Evolutionary conservation across 2,888 invertebrate genomes (phyloP).

Genomic region (Drosophila setosimentum): DNA sequence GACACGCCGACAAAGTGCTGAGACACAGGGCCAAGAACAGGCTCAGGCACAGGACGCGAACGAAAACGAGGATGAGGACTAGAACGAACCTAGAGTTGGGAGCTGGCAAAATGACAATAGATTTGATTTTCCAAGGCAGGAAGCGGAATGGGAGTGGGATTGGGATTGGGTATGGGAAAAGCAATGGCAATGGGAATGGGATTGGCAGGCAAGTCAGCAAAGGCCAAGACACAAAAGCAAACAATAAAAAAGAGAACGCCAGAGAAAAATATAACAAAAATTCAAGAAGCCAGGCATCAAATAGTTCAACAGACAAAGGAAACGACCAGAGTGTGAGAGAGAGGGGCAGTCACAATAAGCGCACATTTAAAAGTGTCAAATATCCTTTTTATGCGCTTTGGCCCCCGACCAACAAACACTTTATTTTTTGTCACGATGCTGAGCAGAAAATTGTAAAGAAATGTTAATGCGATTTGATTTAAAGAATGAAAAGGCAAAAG

Average conservation of each 20-base stretch:
- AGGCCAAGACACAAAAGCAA: conserved; percentile 77
- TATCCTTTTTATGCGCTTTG: conserved; percentile 80
- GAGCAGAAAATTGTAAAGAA: conserved; percentile 78
- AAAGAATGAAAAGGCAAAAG: conserved; percentile 72
- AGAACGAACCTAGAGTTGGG: conserved; percentile 56
- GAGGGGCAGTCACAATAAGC: conserved; percentile 72
- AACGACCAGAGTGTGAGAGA: conserved; percentile 29
- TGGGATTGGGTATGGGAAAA: conserved; percentile 15
- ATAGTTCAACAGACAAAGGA: conserved; percentile 75
- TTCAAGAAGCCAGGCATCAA: conserved; percentile 72
- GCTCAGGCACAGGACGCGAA: conserved; percentile 23
- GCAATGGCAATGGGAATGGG: conserved; percentile 32
- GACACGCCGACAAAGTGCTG: conserved; percentile 65
- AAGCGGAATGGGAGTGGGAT: conserved; percentile 47
- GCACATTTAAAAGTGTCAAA: conserved; percentile 82
- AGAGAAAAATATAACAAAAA: conserved; percentile 67
- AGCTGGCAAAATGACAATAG: conserved; percentile 80
- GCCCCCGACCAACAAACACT: conserved; percentile 73
- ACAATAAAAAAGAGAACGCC: conserved; percentile 68
- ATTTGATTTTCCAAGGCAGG: conserved; percentile 71
- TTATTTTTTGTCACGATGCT: conserved; percentile 75
- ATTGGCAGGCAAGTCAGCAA: conserved; percentile 49
- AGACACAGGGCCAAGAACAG: conserved; percentile 27
- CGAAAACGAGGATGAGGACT: conserved; percentile 6
- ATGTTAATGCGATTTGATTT: conserved; percentile 81